Base-by-base conservation (phyloP, 1,140 invertebrate species). In the Aphaenogaster rudis region DNA sequence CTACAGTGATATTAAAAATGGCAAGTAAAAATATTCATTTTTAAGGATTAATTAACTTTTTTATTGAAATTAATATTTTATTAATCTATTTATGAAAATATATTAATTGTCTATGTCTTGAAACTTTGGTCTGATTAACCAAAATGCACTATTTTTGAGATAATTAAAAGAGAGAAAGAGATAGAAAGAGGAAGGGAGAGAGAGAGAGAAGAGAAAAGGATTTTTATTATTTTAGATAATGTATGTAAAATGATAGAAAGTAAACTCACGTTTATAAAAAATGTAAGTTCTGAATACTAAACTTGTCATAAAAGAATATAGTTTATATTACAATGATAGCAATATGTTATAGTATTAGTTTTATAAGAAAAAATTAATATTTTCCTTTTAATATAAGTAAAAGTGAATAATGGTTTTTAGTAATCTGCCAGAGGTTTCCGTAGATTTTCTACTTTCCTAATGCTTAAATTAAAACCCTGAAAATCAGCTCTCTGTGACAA, bases 391-490 rank as follows among this genome's bases (percentile, higher is more conserved):
- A 76, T 57, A 28, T 59, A 61, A 64, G 48, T 78, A 64, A 78
- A 48, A 78, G n/a, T 45, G 15, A 63, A 45, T 63, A 45, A 69
- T 57, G 1, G 15, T 6, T 80, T 80, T n/a, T 69, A 1, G 2
- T 17, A 67, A 80, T 61, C 8, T 64, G 7, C 52, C 48, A 42
- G 15, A 36, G 17, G 9, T 67, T 67, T 42, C 13, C 8, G n/a
- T 50, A 28, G 3, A 67, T 42, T 54, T 39, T 36, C 28, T 52
- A 28, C 36, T 52, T 71, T 71, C 3, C 3, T 48, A 72, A 59
- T 72, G 15, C 28, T 74, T 82, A 33, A 67, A 82, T 82, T 72
- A 45, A n/a, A 82, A 13, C 28, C 15, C 11, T 57, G 15, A 21
- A 71, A 82, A 82, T 79, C 61, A 67, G 21, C 4, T 39, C 7